These are phyloP conservation scores for Momotus momota DNA, from an alignment of 2,797 vertebrate genomes.

Conservation along the genomic window DNA sequence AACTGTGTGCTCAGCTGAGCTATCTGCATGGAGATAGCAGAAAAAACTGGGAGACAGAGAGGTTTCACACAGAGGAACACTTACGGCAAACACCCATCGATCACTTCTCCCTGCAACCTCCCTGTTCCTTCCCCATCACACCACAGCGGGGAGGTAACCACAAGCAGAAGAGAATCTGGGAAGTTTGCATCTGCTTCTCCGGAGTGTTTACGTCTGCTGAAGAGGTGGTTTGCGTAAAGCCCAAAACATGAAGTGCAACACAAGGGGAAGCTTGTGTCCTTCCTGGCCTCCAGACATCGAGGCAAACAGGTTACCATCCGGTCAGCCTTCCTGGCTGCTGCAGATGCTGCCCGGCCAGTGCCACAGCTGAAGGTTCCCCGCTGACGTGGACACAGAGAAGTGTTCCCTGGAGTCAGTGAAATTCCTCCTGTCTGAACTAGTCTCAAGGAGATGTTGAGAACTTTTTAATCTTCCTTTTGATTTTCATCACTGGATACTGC, in stretches of 20 bases:
- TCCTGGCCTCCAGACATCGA: neutral
- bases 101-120: neutral
- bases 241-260: neutral
- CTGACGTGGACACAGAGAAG: neutral
- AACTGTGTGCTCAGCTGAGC: neutral
- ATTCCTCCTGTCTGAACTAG: neutral
- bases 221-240: neutral
- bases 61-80: neutral
- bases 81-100: neutral
- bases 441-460: neutral
- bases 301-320: neutral
- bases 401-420: neutral
- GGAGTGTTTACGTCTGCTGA: neutral
- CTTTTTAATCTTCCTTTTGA: neutral
- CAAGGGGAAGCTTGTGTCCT: neutral
- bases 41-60: neutral
- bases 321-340: neutral
- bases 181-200: conserved; percentile 4
- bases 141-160: neutral
- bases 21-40: neutral
- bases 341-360: accelerated
- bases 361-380: neutral
- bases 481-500: neutral
- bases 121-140: neutral
- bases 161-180: conserved; percentile 5